Conservation (phyloP, 2,797 vertebrate genomes). For the Psittacula echo region DNA sequence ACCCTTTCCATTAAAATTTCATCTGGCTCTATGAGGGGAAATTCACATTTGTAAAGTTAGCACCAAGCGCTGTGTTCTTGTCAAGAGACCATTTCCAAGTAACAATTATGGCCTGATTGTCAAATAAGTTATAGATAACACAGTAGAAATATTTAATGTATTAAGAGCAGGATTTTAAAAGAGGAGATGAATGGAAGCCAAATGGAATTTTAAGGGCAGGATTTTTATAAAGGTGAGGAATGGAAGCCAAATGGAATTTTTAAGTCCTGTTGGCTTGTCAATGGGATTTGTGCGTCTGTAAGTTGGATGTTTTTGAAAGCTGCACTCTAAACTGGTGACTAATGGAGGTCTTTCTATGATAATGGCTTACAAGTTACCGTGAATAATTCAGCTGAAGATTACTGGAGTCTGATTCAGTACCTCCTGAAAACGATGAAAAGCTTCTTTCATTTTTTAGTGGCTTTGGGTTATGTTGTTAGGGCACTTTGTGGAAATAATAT, state of each 20-base stretch:
- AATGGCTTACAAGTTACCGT: slow-evolving; percentile 35
- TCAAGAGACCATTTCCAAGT: background rate
- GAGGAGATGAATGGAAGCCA: background rate
- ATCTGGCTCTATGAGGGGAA: background rate
- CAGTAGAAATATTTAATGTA: background rate
- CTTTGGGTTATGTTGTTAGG: background rate
- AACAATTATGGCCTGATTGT: background rate
- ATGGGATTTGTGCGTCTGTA: background rate
- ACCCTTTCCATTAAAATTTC: background rate
- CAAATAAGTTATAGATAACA: background rate
- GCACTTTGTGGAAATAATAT: background rate
- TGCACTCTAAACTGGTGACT: slow-evolving; percentile 15
- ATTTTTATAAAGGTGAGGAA: background rate
- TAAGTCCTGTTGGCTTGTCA: slow-evolving; percentile 5
- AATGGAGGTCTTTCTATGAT: slow-evolving; percentile 15
- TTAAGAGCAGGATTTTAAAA: background rate
- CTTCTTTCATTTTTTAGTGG: slow-evolving; percentile 10
- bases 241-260: slow-evolving; percentile 50
- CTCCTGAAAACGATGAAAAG: background rate
- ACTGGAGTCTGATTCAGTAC: background rate
- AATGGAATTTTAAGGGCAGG: slow-evolving; percentile 11
- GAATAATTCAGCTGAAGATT: slow-evolving; percentile 56
- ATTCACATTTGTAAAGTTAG: background rate
- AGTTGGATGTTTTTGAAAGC: slow-evolving; percentile 18
- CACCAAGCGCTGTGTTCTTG: background rate